A percentile compares a stretch with the other conserved stretches of the same genome.
Evolutionary conservation across 1,140 invertebrate genomes (phyloP).

Genomic region (Wiebesia pumilae): DNA sequence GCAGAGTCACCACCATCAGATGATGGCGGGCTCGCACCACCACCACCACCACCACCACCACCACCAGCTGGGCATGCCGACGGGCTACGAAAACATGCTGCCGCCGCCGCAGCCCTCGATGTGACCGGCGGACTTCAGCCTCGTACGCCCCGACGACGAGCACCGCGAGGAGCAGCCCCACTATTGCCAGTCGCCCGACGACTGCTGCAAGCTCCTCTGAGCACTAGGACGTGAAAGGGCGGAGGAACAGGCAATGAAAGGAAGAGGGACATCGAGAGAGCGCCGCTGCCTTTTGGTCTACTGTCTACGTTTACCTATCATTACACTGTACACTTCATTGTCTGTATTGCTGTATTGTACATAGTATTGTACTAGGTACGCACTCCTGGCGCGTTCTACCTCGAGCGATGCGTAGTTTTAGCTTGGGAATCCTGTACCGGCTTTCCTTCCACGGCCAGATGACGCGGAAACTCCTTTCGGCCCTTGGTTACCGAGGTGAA

Average conservation of each 20-base stretch:
- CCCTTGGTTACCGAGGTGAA: not conserved
- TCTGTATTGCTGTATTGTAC: no score
- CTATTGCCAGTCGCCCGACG: not conserved
- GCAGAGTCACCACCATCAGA: constrained; percentile 70
- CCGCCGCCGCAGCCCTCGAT: constrained; percentile 71
- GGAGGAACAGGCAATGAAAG: no score
- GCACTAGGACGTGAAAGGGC: not conserved
- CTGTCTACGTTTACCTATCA: not conserved
- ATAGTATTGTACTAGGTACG: no score
- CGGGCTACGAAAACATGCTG: constrained; percentile 72
- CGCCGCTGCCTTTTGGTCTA: not conserved
- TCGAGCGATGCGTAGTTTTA: no score
- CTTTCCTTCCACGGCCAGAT: no score
- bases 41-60: constrained; percentile 71
- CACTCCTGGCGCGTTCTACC: no score
- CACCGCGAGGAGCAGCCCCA: not conserved
- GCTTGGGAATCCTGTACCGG: no score
- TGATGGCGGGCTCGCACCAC: constrained; percentile 67
- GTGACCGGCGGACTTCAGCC: constrained; percentile 63
- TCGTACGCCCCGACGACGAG: not conserved
- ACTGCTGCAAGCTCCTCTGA: constrained; percentile 26
- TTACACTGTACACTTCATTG: no score
- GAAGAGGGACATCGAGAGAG: not conserved
- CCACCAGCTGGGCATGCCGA: constrained; percentile 67
- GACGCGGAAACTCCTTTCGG: no score